Percentiles rank a stretch among this genome's conserved stretches.
phyloP scores from a whole-genome alignment of 2,888 invertebrate species.

The Molorchus minor region DNA sequence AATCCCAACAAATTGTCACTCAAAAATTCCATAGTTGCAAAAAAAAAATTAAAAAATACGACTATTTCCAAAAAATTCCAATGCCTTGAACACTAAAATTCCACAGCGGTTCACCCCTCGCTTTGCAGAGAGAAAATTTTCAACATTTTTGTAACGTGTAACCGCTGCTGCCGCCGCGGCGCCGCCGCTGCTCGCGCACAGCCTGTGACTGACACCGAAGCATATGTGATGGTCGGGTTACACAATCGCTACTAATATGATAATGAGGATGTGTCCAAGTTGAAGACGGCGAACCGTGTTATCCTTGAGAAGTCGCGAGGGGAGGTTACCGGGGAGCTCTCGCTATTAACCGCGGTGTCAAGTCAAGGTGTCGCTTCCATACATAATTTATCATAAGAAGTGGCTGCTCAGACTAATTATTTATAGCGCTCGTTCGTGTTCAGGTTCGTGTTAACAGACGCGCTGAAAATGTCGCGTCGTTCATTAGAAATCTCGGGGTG shows the following conservation, averaged over 20 bases:
- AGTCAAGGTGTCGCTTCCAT: constrained; percentile 56
- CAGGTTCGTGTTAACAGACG: constrained; percentile 47
- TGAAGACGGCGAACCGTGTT: constrained; percentile 41
- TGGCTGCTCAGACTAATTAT: constrained; percentile 53
- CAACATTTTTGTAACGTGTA: background rate
- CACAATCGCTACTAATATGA: constrained; percentile 50
- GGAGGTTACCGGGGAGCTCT: constrained; percentile 35
- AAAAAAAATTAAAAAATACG: too few relatives aligned
- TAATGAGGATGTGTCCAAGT: constrained; percentile 52
- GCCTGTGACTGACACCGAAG: constrained; percentile 36
- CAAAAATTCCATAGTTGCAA: too few relatives aligned
- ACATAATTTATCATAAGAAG: constrained; percentile 55
- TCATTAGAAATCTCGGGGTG: constrained; percentile 1
- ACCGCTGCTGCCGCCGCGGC: background rate
- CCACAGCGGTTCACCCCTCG: too few relatives aligned
- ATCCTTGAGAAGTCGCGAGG: constrained; percentile 47
- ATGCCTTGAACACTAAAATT: too few relatives aligned
- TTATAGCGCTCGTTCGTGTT: constrained; percentile 48
- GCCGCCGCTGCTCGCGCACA: constrained; percentile 17
- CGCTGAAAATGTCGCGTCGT: constrained; percentile 40
- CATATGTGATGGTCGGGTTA: constrained; percentile 22
- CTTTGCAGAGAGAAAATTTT: too few relatives aligned
- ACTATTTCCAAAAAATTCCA: too few relatives aligned
- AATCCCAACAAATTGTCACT: too few relatives aligned
- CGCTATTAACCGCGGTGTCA: constrained; percentile 56